Evolutionary conservation across 2,113 vertebrate genomes (phyloP), one percentile per base, ranked within the genome.

Genomic region (Cyprinodon variegatus): DNA sequence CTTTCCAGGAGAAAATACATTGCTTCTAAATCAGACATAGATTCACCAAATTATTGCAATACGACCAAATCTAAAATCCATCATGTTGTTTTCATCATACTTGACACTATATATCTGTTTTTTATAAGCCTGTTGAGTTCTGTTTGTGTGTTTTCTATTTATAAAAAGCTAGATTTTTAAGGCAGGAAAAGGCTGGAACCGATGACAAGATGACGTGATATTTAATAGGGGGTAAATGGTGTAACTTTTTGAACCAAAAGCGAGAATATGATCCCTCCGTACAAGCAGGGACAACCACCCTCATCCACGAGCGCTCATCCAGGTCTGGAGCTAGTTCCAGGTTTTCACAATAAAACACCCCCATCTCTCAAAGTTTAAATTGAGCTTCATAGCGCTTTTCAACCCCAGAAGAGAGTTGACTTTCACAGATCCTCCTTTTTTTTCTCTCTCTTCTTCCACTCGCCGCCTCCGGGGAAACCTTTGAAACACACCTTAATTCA

Each of bases 281-380:
- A 57, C 68, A 83, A 69, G 84, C 76, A 75, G 68, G 74, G 78
- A 82, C 67, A 85, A 63, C 73, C 38, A 61, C 48, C 70, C 81
- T 74, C 76, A 64, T 72, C 74, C 78, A 2, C 83, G 72, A 10
- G 5, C 39, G 48, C 79, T 73, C 60, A 37, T 75, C 80, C 71
- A 48, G 74, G 61, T 43, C 57, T 79, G 63, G 70, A 88, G 74
- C 72, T 81, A 40, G 69, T 83, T 83, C 81, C 60, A 69, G 85
- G 65, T 85, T 87, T 85, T 81, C 73, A 74, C 74, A 85, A 79
- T 76, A 72, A 89, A 89, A 81, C 53, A 20, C 59, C 73, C 70
- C 78, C 63, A 59, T 84, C 72, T 88, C 86, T 86, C 87, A 91
- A 91, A 93, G 88, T 82, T 29, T 65, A 81, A 85, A 90, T 85